Conservation (phyloP, 2,113 vertebrate species). For the Prolemur simus region DNA sequence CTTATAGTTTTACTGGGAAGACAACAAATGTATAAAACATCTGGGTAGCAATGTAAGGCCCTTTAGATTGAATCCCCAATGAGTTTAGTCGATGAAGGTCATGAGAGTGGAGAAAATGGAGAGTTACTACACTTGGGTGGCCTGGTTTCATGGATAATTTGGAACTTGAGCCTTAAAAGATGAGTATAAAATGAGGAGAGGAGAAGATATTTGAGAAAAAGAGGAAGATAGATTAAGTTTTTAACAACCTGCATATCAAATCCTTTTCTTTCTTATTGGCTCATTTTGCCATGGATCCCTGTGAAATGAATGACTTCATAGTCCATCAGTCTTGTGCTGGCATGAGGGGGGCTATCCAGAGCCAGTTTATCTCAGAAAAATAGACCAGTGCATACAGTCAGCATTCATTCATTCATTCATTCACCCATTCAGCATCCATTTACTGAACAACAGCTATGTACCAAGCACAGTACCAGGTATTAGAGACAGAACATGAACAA, state of each 20-base stretch:
- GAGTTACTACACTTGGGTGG: background rate
- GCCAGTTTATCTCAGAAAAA: background rate
- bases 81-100: background rate
- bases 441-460: background rate
- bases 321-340: background rate
- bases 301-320: background rate
- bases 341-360: background rate
- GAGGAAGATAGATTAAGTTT: background rate
- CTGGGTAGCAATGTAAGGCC: background rate
- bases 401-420: background rate
- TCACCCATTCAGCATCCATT: background rate
- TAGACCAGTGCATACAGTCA: background rate
- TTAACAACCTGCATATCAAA: background rate
- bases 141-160: background rate
- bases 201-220: constrained; percentile 1
- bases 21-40: background rate
- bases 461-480: background rate
- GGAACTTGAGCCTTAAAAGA: background rate
- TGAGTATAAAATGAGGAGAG: background rate
- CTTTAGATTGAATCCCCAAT: background rate
- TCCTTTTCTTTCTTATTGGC: background rate
- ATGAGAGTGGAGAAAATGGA: background rate
- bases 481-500: background rate
- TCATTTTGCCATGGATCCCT: background rate
- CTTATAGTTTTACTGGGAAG: background rate